Percentiles rank a stretch among this genome's conserved stretches.
These are phyloP conservation scores for Microplitis mediator DNA, from an alignment of 1,140 invertebrate genomes.

Conservation along the genomic window DNA sequence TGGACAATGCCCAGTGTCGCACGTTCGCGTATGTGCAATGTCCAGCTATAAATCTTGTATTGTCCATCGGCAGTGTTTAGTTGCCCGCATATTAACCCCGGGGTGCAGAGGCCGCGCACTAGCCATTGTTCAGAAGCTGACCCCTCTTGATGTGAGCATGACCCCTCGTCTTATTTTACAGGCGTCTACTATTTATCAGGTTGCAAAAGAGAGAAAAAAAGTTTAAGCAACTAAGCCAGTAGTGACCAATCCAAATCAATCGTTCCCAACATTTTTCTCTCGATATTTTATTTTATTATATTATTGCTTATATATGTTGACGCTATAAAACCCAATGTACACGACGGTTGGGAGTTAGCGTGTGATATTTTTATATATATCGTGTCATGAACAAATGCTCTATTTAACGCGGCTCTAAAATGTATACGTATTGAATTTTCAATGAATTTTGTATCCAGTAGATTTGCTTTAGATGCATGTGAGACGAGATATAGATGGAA, in stretches of 20 bases:
- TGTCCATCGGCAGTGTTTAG: slow-evolving; percentile 59
- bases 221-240: background rate
- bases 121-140: slow-evolving; percentile 55
- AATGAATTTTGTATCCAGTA: background rate
- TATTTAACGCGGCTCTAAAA: too few relatives aligned
- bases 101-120: slow-evolving; percentile 55
- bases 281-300: too few relatives aligned
- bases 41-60: slow-evolving; percentile 59
- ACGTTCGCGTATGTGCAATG: background rate
- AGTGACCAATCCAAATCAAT: slow-evolving; percentile 4
- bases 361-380: background rate
- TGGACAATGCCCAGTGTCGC: slow-evolving; percentile 11
- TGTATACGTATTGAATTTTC: too few relatives aligned
- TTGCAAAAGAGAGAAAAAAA: slow-evolving; percentile 41
- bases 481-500: background rate
- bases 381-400: too few relatives aligned
- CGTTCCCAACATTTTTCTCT: background rate
- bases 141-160: slow-evolving; percentile 51
- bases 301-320: background rate
- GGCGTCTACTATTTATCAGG: slow-evolving; percentile 55
- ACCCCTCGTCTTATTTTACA: slow-evolving; percentile 37
- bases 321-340: background rate
- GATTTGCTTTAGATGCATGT: background rate
- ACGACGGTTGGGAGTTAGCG: background rate
- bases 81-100: slow-evolving; percentile 60